Conservation (phyloP, 2,113 vertebrate genomes). For the Polypterus senegalus region DNA sequence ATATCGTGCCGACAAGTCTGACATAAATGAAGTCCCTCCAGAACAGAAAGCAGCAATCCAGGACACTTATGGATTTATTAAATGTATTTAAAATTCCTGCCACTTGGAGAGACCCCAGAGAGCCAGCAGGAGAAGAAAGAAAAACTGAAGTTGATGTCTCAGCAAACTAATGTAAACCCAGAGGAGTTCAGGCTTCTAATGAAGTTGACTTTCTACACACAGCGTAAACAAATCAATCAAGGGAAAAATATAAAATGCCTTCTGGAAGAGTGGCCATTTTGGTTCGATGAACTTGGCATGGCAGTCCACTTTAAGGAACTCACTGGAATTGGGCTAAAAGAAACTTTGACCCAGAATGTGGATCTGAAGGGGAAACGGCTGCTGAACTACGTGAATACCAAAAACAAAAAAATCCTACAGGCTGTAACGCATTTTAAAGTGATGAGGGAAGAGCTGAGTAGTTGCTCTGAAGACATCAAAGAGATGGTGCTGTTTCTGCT, state of each 20-base stretch:
- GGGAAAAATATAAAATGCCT: slow-evolving; percentile 20
- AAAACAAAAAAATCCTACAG: slow-evolving; percentile 14
- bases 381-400: slow-evolving; percentile 19
- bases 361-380: slow-evolving; percentile 16
- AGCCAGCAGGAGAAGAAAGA: too few relatives aligned
- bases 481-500: slow-evolving; percentile 21
- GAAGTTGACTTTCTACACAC: slow-evolving; percentile 24
- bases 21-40: slow-evolving; percentile 16
- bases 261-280: slow-evolving; percentile 18
- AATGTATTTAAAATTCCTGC: too few relatives aligned
- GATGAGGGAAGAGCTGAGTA: slow-evolving; percentile 13
- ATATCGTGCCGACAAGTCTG: slow-evolving; percentile 9
- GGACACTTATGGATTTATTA: not conserved
- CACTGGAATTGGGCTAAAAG: slow-evolving; percentile 10
- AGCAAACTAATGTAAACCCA: too few relatives aligned
- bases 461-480: slow-evolving; percentile 5
- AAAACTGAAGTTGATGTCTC: too few relatives aligned
- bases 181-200: slow-evolving; percentile 21
- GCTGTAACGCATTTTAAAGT: slow-evolving; percentile 6
- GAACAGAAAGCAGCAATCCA: slow-evolving; percentile 11
- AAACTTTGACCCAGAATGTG: slow-evolving; percentile 13
- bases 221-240: slow-evolving; percentile 18
- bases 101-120: too few relatives aligned
- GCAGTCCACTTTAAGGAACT: slow-evolving; percentile 23
- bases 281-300: slow-evolving; percentile 16